Conservation (phyloP, 2,797 vertebrate species). For the Anolis apletophallus region DNA sequence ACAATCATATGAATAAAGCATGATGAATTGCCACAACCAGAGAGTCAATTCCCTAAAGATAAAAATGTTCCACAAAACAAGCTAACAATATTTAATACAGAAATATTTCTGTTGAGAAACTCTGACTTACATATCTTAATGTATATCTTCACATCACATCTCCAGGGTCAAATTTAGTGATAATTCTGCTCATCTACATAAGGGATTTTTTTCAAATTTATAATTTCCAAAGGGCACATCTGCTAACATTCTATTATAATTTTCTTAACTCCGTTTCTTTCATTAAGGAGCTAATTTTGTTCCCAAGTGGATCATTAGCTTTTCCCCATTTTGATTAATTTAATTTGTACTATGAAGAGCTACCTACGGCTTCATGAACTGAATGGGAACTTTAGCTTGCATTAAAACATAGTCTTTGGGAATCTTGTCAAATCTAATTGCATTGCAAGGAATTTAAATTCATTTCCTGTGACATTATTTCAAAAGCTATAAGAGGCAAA, state of each 20-base stretch:
- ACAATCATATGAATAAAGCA: constrained; percentile 1
- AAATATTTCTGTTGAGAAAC: background rate
- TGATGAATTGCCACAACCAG: background rate
- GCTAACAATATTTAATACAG: background rate
- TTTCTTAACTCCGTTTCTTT: constrained; percentile 76
- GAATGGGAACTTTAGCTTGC: constrained; percentile 67
- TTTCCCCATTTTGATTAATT: constrained; percentile 76
- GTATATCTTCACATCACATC: constrained; percentile 40
- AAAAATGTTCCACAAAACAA: background rate
- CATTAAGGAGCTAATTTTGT: constrained; percentile 77
- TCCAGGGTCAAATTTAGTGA: constrained; percentile 72
- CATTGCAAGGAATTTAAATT: constrained; percentile 71
- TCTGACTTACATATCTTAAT: constrained; percentile 26
- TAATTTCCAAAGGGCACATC: constrained; percentile 78
- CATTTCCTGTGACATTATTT: constrained; percentile 70
- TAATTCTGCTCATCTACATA: constrained; percentile 71
- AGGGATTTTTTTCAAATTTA: constrained; percentile 75
- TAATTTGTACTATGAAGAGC: constrained; percentile 71
- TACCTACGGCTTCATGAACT: constrained; percentile 71
- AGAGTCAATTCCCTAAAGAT: background rate
- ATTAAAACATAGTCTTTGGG: constrained; percentile 66
- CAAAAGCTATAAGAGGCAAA: constrained; percentile 58
- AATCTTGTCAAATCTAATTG: constrained; percentile 72
- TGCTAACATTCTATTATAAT: constrained; percentile 75
- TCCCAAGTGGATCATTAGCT: constrained; percentile 76